These are phyloP conservation scores for Procambarus clarkii DNA, from an alignment of 1,140 invertebrate genomes.

Conservation along the genomic window DNA sequence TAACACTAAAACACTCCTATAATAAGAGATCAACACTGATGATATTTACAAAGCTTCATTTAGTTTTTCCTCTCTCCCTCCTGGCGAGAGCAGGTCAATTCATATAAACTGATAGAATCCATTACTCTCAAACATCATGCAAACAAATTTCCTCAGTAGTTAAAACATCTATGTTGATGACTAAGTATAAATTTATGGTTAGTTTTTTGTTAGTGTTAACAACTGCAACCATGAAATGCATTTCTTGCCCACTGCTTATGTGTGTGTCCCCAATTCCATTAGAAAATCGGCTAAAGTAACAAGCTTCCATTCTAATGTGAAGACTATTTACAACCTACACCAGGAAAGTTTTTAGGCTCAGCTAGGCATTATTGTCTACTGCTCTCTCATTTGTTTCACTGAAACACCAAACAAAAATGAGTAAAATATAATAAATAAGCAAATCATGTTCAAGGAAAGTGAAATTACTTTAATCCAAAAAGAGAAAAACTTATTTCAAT, in stretches of 20 bases:
- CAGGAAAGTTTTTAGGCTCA: background rate
- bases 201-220: constrained; percentile 30
- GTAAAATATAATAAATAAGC: background rate
- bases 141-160: background rate
- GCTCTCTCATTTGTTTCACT: background rate
- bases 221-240: constrained; percentile 61
- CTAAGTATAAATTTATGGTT: background rate
- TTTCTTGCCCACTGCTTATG: constrained; percentile 57
- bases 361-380: background rate
- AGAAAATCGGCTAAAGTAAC: background rate
- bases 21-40: constrained; percentile 5
- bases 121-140: background rate
- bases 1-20: constrained; percentile 27
- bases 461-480: background rate
- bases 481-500: background rate
- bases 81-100: background rate
- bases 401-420: background rate
- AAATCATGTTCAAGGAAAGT: background rate
- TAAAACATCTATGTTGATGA: background rate
- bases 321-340: background rate
- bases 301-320: background rate
- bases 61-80: background rate
- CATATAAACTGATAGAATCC: background rate
- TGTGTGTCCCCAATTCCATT: constrained; percentile 42
- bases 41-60: constrained; percentile 25